These are phyloP conservation scores for Gephyroberyx darwinii DNA, from an alignment of 2,797 vertebrate genomes.

Conservation along the genomic window DNA sequence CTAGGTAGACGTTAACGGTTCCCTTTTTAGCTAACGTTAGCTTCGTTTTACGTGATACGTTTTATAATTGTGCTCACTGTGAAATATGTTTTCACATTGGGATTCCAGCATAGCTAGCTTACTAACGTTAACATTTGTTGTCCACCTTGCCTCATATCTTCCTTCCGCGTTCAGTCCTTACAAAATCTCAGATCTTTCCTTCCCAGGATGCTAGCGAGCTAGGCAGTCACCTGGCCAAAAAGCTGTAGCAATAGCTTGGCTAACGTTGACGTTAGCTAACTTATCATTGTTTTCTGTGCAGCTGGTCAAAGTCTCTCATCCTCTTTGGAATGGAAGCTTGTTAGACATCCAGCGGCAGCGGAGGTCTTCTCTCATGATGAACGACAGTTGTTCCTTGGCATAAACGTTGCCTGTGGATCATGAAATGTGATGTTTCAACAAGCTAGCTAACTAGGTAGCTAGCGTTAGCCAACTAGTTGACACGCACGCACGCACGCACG, in stretches of 20 bases:
- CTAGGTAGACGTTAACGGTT: constrained; percentile 18
- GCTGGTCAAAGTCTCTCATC: constrained; percentile 43
- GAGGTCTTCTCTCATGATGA: constrained; percentile 47
- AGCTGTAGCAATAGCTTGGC: constrained; percentile 55
- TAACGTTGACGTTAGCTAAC: constrained; percentile 59
- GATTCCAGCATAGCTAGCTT: constrained; percentile 54
- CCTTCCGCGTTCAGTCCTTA: constrained; percentile 75
- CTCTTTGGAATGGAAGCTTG: constrained; percentile 49
- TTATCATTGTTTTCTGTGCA: constrained; percentile 51
- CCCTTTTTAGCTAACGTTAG: constrained; percentile 31
- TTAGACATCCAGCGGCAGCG: constrained; percentile 21
- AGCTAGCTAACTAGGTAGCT: constrained; percentile 68
- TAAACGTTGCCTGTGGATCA: constrained; percentile 33
- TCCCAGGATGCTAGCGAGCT: constrained; percentile 63
- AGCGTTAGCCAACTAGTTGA: constrained; percentile 75
- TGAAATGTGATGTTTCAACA: constrained; percentile 52
- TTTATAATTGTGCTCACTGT: constrained; percentile 48
- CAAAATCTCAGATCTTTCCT: constrained; percentile 74
- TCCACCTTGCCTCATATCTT: constrained; percentile 73
- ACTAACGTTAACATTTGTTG: constrained; percentile 68
- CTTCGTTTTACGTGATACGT: constrained; percentile 19
- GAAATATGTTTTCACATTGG: constrained; percentile 51
- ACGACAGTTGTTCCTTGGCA: constrained; percentile 43
- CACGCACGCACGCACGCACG: constrained; percentile 37
- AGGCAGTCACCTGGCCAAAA: constrained; percentile 41